Evolutionary conservation across 2,888 invertebrate genomes (phyloP).

Genomic region (Sinhomidia bicolor): DNA sequence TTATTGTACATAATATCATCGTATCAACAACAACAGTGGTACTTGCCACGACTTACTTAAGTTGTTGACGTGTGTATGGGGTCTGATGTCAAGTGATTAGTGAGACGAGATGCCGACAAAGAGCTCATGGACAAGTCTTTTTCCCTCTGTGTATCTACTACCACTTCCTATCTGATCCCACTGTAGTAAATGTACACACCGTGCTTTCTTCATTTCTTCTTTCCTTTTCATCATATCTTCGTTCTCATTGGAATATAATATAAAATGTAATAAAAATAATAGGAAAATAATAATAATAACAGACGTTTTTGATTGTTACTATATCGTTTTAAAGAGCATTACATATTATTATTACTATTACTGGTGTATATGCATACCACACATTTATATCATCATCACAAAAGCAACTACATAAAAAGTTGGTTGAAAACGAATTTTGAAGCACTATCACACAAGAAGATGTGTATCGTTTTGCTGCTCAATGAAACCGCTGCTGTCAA

Average conservation of each 20-base stretch:
- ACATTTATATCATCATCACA: slow-evolving; percentile 58
- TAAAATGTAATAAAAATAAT: slow-evolving; percentile 20
- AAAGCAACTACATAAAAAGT: slow-evolving; percentile 44
- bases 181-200: too few species aligned
- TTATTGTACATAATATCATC: not conserved
- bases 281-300: slow-evolving; percentile 25
- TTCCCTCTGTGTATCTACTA: slow-evolving; percentile 37
- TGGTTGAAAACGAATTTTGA: slow-evolving; percentile 34
- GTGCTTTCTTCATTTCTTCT: not conserved
- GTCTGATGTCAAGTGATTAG: slow-evolving; percentile 79
- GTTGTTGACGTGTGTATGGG: slow-evolving; percentile 79
- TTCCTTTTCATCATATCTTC: too few species aligned
- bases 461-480: slow-evolving; percentile 40
- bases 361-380: slow-evolving; percentile 65
- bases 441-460: slow-evolving; percentile 39
- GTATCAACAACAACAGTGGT: not conserved
- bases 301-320: slow-evolving; percentile 9
- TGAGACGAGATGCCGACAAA: slow-evolving; percentile 78
- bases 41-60: slow-evolving; percentile 25
- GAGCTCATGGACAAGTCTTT: slow-evolving; percentile 66
- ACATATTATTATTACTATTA: slow-evolving; percentile 2
- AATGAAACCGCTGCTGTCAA: slow-evolving; percentile 69
- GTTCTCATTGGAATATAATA: slow-evolving; percentile 5
- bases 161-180: slow-evolving; percentile 61
- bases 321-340: slow-evolving; percentile 60